phyloP scores from a whole-genome alignment of 2,113 vertebrate genomes.

The Piprites chloris region DNA sequence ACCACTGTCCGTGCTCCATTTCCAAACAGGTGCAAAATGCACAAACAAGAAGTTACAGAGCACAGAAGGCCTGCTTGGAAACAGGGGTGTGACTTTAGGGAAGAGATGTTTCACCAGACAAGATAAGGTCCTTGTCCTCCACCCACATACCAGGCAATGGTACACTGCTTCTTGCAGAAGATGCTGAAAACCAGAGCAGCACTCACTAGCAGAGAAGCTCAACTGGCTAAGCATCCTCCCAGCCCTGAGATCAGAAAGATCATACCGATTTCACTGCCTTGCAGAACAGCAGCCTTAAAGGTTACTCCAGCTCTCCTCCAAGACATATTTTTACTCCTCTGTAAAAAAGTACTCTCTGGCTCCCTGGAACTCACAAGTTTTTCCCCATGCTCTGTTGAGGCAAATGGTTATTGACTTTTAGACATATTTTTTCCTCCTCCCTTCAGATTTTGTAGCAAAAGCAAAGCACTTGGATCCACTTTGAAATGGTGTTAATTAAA shows the following conservation, averaged over 20 bases:
- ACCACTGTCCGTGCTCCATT: rapidly evolving
- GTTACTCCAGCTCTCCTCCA: neutral
- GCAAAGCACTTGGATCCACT: neutral
- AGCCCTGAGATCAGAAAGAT: neutral
- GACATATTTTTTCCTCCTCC: neutral
- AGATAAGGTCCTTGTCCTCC: neutral
- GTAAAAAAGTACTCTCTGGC: neutral
- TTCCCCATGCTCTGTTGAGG: neutral
- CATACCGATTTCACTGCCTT: rapidly evolving
- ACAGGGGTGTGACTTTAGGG: neutral
- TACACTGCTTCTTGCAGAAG: neutral
- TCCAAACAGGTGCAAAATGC: neutral
- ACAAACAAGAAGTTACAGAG: rapidly evolving
- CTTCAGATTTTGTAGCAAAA: neutral
- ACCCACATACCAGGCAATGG: neutral
- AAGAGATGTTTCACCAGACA: neutral
- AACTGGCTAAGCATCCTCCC: neutral
- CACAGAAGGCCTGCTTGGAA: neutral
- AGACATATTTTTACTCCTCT: neutral
- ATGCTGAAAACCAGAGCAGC: neutral
- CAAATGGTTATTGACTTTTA: neutral
- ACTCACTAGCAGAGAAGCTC: neutral
- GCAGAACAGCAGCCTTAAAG: neutral
- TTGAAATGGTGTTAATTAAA: neutral
- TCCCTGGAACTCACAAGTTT: neutral